phyloP scores from a whole-genome alignment of 2,113 vertebrate species.

The Sapayoa aenigma region DNA sequence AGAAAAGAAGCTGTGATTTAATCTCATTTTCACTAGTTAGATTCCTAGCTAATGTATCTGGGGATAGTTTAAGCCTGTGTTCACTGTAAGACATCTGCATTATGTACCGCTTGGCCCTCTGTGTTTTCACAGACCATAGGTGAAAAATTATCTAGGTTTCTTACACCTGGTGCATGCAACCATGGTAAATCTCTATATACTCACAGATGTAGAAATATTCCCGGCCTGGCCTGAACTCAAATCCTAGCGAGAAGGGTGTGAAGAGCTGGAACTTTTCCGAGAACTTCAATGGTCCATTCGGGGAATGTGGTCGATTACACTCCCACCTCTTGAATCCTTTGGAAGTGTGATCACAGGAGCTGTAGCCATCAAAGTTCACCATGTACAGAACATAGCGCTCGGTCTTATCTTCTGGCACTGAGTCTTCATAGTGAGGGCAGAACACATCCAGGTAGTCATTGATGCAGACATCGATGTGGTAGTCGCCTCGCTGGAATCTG shows the following conservation, averaged over 20 bases:
- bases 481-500: conserved; percentile 94
- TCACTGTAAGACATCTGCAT: conserved; percentile 34
- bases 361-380: conserved; percentile 99
- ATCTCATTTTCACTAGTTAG: conserved; percentile 60
- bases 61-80: conserved; percentile 9
- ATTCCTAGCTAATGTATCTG: conserved; percentile 48
- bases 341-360: conserved; percentile 94
- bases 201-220: conserved; percentile 99
- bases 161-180: neutral
- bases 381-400: conserved; percentile 98
- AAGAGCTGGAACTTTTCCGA: conserved; percentile 99
- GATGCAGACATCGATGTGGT: conserved; percentile 98
- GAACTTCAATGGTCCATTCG: conserved; percentile 96
- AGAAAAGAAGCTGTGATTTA: conserved; percentile 48
- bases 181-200: conserved; percentile 69
- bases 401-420: conserved; percentile 90
- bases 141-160: conserved; percentile 38
- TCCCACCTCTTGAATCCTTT: conserved; percentile 99
- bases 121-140: conserved; percentile 7
- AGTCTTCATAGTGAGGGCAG: conserved; percentile 96
- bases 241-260: conserved; percentile 97
- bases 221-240: conserved; percentile 96
- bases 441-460: conserved; percentile 98
- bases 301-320: conserved; percentile 94
- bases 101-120: neutral